Evolutionary conservation across 2,113 vertebrate species (phyloP).

Genomic region (Alaudala cheleensis): DNA sequence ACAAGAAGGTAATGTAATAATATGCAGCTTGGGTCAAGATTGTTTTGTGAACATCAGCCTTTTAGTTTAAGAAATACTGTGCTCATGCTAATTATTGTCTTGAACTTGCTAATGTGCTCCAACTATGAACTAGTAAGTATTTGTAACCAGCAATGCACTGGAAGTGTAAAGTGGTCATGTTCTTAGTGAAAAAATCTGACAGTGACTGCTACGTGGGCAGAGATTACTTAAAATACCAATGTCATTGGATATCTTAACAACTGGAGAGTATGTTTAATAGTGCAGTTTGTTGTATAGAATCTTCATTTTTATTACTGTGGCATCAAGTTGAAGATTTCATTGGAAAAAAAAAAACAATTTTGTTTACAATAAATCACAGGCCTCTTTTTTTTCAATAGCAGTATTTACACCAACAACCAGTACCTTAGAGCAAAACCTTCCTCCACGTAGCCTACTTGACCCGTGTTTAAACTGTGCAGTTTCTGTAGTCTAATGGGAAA

Average conservation of each 20-base stretch:
- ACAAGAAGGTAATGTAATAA: background rate
- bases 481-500: background rate
- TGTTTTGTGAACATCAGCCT: background rate
- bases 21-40: background rate
- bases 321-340: background rate
- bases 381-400: background rate
- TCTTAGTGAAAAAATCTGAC: background rate
- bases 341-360: background rate
- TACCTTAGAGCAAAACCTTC: background rate
- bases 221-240: background rate
- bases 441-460: background rate
- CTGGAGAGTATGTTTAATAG: background rate
- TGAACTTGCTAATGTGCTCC: background rate
- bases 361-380: constrained; percentile 45
- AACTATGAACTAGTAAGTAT: background rate
- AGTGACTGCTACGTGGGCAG: background rate
- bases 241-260: background rate
- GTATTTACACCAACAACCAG: background rate
- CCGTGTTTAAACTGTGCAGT: background rate
- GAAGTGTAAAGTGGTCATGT: background rate
- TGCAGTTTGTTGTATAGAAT: constrained; percentile 23
- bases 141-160: background rate
- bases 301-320: constrained; percentile 17
- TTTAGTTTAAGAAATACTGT: background rate
- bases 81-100: background rate